Evolutionary conservation across 1,140 invertebrate genomes (phyloP).

Genomic region (Meloidogyne floridensis): DNA sequence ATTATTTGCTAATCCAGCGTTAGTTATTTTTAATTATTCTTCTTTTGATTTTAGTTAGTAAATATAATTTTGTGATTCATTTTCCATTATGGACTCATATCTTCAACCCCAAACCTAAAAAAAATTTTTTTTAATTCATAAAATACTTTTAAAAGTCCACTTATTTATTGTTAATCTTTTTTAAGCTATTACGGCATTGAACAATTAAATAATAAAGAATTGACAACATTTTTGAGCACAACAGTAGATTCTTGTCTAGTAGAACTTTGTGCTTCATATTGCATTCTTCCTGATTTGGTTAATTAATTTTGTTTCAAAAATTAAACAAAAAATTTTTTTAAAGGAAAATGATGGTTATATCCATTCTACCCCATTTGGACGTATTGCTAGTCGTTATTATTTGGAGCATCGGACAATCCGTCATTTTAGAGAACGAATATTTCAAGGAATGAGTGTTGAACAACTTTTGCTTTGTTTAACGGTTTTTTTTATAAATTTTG

Average conservation of each 20-base stretch:
- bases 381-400: slow-evolving; percentile 95
- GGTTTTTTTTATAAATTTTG: slow-evolving; percentile 46
- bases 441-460: slow-evolving; percentile 72
- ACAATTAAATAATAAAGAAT: slow-evolving; percentile 74
- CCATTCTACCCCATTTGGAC: slow-evolving; percentile 77
- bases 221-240: slow-evolving; percentile 72
- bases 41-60: not conserved
- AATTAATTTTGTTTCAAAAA: not conserved
- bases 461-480: slow-evolving; percentile 81
- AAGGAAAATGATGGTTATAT: slow-evolving; percentile 41
- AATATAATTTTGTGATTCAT: too few species aligned
- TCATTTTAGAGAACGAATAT: slow-evolving; percentile 77
- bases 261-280: slow-evolving; percentile 77
- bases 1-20: slow-evolving; percentile 84
- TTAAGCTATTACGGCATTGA: slow-evolving; percentile 80
- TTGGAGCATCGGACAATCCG: slow-evolving; percentile 87
- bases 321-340: slow-evolving; percentile 11
- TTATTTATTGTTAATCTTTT: not conserved
- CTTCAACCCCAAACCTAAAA: too few species aligned
- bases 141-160: too few species aligned
- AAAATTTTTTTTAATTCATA: too few species aligned
- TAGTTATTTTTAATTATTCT: slow-evolving; percentile 36
- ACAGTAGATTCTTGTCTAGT: slow-evolving; percentile 79
- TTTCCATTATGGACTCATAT: too few species aligned
- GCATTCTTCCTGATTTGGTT: slow-evolving; percentile 73